Evolutionary conservation across 37 sponge, comb jelly and placozoan species (phyloP), one percentile per base, ranked within the genome.

Genomic region (Oopsacas minuta): DNA sequence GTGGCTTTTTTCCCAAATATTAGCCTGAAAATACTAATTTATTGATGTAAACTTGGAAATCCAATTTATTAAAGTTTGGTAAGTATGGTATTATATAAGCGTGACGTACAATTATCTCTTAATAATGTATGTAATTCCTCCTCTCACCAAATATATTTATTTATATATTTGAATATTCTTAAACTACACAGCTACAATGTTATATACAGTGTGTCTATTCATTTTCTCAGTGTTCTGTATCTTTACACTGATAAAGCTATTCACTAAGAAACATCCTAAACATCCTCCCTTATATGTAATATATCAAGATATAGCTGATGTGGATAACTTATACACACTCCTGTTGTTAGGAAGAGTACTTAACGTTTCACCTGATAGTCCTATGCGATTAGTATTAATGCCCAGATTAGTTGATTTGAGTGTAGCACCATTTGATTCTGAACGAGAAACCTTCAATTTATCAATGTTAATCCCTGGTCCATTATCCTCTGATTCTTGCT

Each of bases 301-400:
- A 25, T 61, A 61, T 34, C 75, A 61, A n/a, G 75, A 61, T 34
- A 61, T 61, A 32, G 75, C 75, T 3, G 75, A 61, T 61, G 75
- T 61, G 28, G 75, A 61, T 61, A 61, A 61, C 30, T 61, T 61
- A 12, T 61, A 61, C 75, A 32, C 75, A 61, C 75, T 61, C 22
- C 75, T 61, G 28, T n/a, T 61, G 75, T 3, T 61, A 61, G 75
- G 32, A 5, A 61, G 28, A 12, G 5, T 25, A 32, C 75, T 61
- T 25, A 61, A 12, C 22, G 30, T 61, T 5, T 61, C 75, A 5
- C 75, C 75, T 25, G 32, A 34, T 5, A 20, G 30, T n/a, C 75
- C 75, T 20, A 25, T 61, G 75, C 75, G 20, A n/a, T n/a, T 61
- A 10, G 75, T 61, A 3, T 12, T 61, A 61, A 61, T 61, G 75